A percentile compares a stretch with the other conserved stretches of the same genome.
Conservation (phyloP, 1,140 invertebrate species). For the Subanguina moxae region DNA sequence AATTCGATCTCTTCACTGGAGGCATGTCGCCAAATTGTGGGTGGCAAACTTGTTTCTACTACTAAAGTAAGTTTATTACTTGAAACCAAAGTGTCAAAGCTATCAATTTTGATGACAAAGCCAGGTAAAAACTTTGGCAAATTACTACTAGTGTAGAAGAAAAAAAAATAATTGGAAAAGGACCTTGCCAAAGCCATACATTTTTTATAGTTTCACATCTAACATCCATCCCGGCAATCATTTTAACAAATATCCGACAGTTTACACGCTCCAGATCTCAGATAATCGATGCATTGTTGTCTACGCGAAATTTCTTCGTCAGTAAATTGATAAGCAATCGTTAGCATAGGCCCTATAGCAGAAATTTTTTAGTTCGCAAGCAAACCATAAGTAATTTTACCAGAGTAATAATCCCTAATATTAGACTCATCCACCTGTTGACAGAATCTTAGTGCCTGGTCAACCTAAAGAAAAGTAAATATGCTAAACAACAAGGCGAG, state of each 20-base stretch:
- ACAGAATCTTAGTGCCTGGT: slow-evolving; percentile 11
- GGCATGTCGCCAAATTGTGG: slow-evolving; percentile 2
- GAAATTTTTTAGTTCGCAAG: too few species aligned
- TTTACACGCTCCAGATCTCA: background rate
- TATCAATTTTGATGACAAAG: slow-evolving; percentile 3
- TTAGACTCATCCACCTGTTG: background rate
- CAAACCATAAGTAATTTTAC: too few species aligned
- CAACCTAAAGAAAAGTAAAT: background rate
- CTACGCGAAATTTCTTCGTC: background rate
- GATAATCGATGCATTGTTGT: background rate
- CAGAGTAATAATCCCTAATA: slow-evolving; percentile 9
- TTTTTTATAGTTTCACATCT: background rate
- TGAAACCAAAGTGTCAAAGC: background rate
- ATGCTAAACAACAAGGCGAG: too few species aligned
- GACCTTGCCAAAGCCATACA: too few species aligned
- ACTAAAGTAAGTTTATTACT: background rate
- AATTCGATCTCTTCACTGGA: background rate
- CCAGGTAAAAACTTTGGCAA: background rate
- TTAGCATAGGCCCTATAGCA: slow-evolving; percentile 21
- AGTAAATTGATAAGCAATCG: slow-evolving; percentile 20
- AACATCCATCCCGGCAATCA: background rate
- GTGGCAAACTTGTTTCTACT: slow-evolving; percentile 5
- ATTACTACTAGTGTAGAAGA: background rate
- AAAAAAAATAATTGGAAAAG: too few species aligned
- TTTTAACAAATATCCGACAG: background rate